Conservation (phyloP, 2,797 vertebrate genomes). For the Centropyge bicolor region DNA sequence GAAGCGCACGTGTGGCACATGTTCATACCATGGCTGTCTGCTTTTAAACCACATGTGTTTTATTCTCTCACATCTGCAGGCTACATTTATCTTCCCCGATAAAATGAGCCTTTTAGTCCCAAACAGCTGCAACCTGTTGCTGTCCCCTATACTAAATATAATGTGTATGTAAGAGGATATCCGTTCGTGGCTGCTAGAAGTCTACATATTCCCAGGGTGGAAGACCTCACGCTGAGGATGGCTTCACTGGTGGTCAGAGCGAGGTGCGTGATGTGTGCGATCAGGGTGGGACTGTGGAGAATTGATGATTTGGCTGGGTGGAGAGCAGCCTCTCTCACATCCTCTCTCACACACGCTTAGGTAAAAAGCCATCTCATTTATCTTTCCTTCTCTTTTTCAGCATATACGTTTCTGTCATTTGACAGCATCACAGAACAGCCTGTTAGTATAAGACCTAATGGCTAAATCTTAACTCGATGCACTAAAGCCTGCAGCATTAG, state of each 20-base stretch:
- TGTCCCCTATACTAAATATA: constrained; percentile 19
- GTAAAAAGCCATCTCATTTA: constrained; percentile 25
- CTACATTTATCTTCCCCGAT: constrained; percentile 36
- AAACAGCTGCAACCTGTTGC: constrained; percentile 43
- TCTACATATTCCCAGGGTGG: constrained; percentile 29
- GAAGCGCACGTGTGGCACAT: constrained; percentile 38
- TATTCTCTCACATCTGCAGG: constrained; percentile 49
- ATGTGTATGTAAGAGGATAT: constrained; percentile 14
- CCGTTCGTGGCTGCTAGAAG: constrained; percentile 5
- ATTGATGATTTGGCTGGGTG: constrained; percentile 62
- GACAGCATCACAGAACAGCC: not conserved
- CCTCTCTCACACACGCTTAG: not conserved
- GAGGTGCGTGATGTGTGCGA: constrained; percentile 49
- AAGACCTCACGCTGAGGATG: constrained; percentile 3
- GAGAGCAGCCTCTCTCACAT: constrained; percentile 21
- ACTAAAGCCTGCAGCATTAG: not conserved
- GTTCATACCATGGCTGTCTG: constrained; percentile 13
- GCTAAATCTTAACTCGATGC: not conserved
- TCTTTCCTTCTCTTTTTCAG: constrained; percentile 5
- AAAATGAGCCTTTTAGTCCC: constrained; percentile 15
- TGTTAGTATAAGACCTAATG: not conserved
- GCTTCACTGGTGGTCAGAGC: constrained; percentile 31
- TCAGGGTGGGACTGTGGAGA: constrained; percentile 72
- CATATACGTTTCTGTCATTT: not conserved
- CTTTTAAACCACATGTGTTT: constrained; percentile 36